phyloP scores from a whole-genome alignment of 2,797 vertebrate species.

The Chelonia mydas region DNA sequence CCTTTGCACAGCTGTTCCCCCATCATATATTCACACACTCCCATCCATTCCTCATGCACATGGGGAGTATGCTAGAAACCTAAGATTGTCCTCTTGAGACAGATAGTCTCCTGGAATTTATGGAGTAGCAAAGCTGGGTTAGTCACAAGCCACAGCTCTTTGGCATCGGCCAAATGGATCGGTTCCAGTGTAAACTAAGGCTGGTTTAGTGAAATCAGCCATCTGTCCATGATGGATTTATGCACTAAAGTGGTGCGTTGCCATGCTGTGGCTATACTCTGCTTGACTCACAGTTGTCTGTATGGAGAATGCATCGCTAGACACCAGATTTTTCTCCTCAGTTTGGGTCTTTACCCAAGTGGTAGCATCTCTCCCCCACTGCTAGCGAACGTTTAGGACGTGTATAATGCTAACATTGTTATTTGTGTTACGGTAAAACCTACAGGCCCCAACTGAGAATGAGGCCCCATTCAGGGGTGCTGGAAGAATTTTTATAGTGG shows the following conservation, averaged over 20 bases:
- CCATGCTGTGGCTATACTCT: slow-evolving; percentile 35
- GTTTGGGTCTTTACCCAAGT: not conserved
- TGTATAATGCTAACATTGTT: not conserved
- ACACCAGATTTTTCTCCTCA: not conserved
- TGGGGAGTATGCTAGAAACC: not conserved
- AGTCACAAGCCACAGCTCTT: slow-evolving; percentile 23
- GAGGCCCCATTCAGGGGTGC: not conserved
- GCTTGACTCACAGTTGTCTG: slow-evolving; percentile 14
- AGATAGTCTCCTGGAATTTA: slow-evolving; percentile 19
- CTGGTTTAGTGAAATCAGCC: slow-evolving; percentile 74
- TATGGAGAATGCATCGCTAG: slow-evolving; percentile 21
- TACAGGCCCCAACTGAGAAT: not conserved
- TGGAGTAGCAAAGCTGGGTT: slow-evolving; percentile 14
- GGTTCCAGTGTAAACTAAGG: slow-evolving; percentile 70
- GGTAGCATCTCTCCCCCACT: not conserved
- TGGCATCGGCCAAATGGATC: slow-evolving; percentile 56
- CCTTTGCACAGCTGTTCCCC: not conserved
- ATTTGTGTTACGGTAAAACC: not conserved
- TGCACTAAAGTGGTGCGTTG: slow-evolving; percentile 17
- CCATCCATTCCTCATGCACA: not conserved
- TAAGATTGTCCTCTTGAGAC: slow-evolving; percentile 11
- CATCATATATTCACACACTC: not conserved
- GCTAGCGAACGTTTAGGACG: not conserved
- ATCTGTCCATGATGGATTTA: slow-evolving; percentile 69
- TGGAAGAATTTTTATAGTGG: too few relatives aligned